Evolutionary conservation across 2,797 vertebrate species (phyloP), one percentile per base, ranked within the genome.

Genomic region (Sebastiscus tertius): DNA sequence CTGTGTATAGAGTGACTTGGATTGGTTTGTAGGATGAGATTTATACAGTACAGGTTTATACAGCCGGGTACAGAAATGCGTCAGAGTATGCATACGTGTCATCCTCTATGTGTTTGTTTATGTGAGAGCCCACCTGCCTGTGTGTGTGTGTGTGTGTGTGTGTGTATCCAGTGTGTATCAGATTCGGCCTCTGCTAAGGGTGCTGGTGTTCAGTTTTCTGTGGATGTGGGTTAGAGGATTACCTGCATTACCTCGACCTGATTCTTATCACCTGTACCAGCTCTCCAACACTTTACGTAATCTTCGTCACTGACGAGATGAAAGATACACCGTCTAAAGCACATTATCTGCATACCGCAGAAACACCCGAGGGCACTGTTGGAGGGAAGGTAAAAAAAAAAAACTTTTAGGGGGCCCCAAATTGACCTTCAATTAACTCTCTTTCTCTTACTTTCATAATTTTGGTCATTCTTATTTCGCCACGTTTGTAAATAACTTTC

Each of bases 171-270:
- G 66, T 74, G 83, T 83, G 58, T 49, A 88, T 84, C 80, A 81
- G 64, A 80, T 36, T 78, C 72, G 56, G 64, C 31, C 42, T 66
- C 0, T 31, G 22, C 61, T 75, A 46, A 73, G 11, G 65, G 46
- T 79, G 74, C 63, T 81, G 77, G 79, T 66, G 70, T 88, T 72
- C 36, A 2, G 60, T 62, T 73, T 55, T 64, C 16, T 6, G 9
- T 73, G 6, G 66, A 87, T 87, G 82, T 79, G 82, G 79, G 81
- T 71, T 33, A 63, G 46, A 84, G 85, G 85, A 89, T 90, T 86
- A 88, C 93, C 93, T 92, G 89, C 87, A 88, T 93, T 54, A 67
- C 80, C 87, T 72, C 10, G 1, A 72, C 63, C 76, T 81, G 89
- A 91, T 94, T 60, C 61, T 59, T 89, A 93, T 93, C 93, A 82